Evolutionary conservation across 1,140 invertebrate genomes (phyloP).

Genomic region (Nomia melanderi): DNA sequence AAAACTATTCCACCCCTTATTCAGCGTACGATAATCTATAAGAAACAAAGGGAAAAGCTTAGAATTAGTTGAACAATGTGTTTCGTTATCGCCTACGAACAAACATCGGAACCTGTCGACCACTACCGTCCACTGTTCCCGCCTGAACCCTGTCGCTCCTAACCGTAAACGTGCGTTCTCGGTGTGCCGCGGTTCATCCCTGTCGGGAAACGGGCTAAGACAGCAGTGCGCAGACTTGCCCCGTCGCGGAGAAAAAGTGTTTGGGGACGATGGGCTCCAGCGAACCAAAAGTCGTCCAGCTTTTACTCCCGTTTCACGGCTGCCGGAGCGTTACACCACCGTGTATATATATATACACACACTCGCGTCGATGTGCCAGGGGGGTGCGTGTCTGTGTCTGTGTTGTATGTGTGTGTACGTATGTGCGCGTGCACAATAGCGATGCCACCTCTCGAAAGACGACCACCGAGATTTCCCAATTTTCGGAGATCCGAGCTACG

Average conservation of each 20-base stretch:
- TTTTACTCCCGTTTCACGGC: constrained; percentile 7
- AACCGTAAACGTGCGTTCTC: neutral
- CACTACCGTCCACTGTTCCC: neutral
- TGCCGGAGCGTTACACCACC: constrained; percentile 33
- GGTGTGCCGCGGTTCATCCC: constrained; percentile 8
- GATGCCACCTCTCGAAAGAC: constrained; percentile 32
- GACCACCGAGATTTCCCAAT: constrained; percentile 24
- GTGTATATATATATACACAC: constrained; percentile 9
- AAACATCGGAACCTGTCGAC: neutral
- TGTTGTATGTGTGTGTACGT: constrained; percentile 62
- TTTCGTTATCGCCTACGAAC: too few species aligned
- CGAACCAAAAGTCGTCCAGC: constrained; percentile 18
- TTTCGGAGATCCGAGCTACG: neutral
- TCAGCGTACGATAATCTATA: too few species aligned
- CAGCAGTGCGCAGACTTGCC: constrained; percentile 54
- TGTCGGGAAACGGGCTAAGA: constrained; percentile 43
- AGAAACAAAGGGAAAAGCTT: too few species aligned
- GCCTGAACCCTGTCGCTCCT: neutral
- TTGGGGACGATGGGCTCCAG: constrained; percentile 31
- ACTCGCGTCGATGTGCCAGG: constrained; percentile 33
- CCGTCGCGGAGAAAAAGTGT: constrained; percentile 39
- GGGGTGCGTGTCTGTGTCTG: constrained; percentile 26
- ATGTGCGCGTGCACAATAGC: constrained; percentile 57
- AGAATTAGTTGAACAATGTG: too few species aligned
- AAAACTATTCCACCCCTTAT: too few species aligned